phyloP scores from a whole-genome alignment of 2,113 vertebrate species.

The Agapornis roseicollis region DNA sequence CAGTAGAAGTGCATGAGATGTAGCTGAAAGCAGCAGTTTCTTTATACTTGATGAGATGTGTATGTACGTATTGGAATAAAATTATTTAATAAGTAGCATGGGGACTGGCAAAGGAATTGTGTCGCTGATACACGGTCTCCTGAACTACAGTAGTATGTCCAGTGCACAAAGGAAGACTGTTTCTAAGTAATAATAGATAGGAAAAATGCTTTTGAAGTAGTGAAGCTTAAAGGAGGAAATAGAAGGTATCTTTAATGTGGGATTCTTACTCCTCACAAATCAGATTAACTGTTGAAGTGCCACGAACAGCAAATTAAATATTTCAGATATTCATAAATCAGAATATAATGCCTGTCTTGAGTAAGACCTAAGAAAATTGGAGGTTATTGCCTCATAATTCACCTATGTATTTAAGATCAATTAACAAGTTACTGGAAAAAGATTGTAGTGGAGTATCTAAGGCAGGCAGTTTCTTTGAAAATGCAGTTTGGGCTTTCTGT shows the following conservation, averaged over 20 bases:
- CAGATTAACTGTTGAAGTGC: slow-evolving; percentile 11
- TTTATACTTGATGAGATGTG: not conserved
- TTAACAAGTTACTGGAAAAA: not conserved
- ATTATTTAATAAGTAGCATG: not conserved
- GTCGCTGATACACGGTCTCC: not conserved
- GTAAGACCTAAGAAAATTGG: not conserved
- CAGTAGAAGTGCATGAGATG: not conserved
- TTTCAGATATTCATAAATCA: not conserved
- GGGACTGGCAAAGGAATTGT: not conserved
- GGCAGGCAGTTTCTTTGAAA: not conserved
- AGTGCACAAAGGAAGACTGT: not conserved
- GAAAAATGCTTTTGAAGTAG: not conserved
- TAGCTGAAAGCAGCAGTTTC: not conserved
- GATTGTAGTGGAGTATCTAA: not conserved
- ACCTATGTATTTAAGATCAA: not conserved
- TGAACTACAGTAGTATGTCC: not conserved
- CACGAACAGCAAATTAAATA: not conserved
- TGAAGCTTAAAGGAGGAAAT: not conserved
- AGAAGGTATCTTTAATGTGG: not conserved
- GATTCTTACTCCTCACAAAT: not conserved
- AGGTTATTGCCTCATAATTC: slow-evolving; percentile 12
- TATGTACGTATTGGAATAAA: not conserved
- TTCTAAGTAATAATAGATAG: not conserved
- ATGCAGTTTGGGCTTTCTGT: not conserved
- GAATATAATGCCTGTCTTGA: not conserved